These are phyloP conservation scores for Laterallus jamaicensis DNA, from an alignment of 2,113 vertebrate species.

Conservation along the genomic window DNA sequence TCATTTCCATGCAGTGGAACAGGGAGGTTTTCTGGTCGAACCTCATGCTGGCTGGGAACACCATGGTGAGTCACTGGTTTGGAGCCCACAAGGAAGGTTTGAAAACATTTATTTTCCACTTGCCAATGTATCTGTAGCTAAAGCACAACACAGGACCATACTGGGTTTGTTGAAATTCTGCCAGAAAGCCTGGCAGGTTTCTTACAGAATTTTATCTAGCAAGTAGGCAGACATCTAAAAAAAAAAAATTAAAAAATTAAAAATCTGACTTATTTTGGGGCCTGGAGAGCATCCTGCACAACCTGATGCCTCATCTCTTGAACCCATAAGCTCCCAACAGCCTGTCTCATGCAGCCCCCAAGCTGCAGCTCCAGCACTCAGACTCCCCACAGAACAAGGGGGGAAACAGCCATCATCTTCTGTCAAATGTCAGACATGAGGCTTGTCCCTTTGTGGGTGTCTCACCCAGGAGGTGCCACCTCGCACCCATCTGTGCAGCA, in stretches of 20 bases:
- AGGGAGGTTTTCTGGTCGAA: neutral
- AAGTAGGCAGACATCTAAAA: neutral
- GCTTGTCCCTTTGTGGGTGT: neutral
- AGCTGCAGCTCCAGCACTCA: neutral
- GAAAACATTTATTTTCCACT: neutral
- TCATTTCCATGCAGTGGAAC: rapidly evolving
- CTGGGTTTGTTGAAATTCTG: neutral
- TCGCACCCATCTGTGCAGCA: neutral
- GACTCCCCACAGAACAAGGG: neutral
- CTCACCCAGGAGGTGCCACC: neutral
- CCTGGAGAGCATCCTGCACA: neutral
- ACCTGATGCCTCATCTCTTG: neutral
- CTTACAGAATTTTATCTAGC: neutral
- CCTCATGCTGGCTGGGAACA: neutral
- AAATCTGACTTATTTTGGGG: neutral
- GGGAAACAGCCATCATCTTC: neutral
- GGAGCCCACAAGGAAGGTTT: neutral
- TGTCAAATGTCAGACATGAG: neutral
- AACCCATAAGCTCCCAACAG: neutral
- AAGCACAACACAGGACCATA: neutral
- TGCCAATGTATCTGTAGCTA: neutral
- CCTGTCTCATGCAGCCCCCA: neutral
- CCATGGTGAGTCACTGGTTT: neutral
- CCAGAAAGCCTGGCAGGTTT: neutral
- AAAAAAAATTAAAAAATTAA: no score